Conservation (phyloP, 2,797 vertebrate genomes). For the Oreonectes daqikongensis region DNA sequence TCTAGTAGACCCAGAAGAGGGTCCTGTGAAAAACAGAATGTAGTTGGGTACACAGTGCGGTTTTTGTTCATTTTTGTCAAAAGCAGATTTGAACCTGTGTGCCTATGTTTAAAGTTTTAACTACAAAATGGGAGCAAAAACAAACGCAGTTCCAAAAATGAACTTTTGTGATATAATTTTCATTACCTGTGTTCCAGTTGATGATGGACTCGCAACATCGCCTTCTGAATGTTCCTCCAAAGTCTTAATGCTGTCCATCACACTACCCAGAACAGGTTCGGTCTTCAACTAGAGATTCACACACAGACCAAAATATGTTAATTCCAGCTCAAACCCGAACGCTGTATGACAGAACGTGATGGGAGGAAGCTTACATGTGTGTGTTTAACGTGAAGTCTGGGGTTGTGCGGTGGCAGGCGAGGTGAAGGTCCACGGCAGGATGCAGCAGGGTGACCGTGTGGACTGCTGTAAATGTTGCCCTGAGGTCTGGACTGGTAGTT, state of each 20-base stretch:
- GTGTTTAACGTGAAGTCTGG: slow-evolving; percentile 77
- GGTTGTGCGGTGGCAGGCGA: slow-evolving; percentile 76
- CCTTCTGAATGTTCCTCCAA: slow-evolving; percentile 92
- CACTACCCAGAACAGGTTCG: slow-evolving; percentile 82
- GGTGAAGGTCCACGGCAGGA: slow-evolving; percentile 74
- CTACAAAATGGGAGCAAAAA: no score
- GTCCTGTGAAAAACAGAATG: slow-evolving; percentile 74
- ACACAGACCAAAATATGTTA: slow-evolving; percentile 18
- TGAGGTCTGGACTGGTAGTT: slow-evolving; percentile 85
- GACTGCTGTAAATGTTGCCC: slow-evolving; percentile 77
- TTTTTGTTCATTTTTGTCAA: no score
- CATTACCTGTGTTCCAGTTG: slow-evolving; percentile 91
- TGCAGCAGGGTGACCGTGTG: slow-evolving; percentile 69
- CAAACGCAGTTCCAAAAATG: no score
- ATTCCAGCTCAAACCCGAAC: neutral
- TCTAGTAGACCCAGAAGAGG: slow-evolving; percentile 89
- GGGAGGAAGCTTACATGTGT: slow-evolving; percentile 78
- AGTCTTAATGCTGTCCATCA: slow-evolving; percentile 81
- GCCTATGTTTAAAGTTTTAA: no score
- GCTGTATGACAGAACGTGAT: neutral
- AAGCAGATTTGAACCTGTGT: no score
- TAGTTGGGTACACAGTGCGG: neutral
- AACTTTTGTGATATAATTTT: neutral
- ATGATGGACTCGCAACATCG: slow-evolving; percentile 91
- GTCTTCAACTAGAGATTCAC: slow-evolving; percentile 83